Percentiles rank a stretch among this genome's conserved stretches.
Evolutionary conservation across 2,797 vertebrate genomes (phyloP).

Genomic region (Tenualosa ilisha): DNA sequence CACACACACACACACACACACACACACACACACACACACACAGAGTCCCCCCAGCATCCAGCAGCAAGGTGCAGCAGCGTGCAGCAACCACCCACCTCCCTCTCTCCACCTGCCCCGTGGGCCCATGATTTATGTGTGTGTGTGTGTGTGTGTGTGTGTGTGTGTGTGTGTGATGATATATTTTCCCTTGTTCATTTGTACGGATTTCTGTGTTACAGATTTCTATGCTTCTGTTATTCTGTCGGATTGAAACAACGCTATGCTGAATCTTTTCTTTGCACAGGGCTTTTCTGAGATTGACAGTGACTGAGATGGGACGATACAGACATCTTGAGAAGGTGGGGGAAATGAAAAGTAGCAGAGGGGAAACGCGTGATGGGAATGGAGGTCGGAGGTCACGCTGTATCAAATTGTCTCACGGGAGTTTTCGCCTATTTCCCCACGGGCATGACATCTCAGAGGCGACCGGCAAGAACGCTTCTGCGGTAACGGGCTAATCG

Average conservation of each 20-base stretch:
- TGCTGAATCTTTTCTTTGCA: neutral
- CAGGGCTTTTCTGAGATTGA: neutral
- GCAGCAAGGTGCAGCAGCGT: neutral
- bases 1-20: too few relatives aligned
- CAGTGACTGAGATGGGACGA: neutral
- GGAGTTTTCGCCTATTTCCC: neutral
- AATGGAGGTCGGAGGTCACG: neutral
- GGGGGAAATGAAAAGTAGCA: neutral
- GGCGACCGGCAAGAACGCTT: neutral
- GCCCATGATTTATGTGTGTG: neutral
- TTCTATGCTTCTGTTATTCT: neutral
- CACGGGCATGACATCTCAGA: neutral
- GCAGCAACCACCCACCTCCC: neutral
- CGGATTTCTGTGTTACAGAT: neutral
- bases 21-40: too few relatives aligned
- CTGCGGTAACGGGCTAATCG: conserved; percentile 37
- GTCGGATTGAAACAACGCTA: neutral
- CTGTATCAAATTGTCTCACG: neutral
- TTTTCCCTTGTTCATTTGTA: neutral
- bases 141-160: neutral
- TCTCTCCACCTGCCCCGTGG: neutral
- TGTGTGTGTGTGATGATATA: neutral
- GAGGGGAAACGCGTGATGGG: neutral
- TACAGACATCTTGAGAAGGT: neutral
- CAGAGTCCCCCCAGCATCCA: neutral